Evolutionary conservation across 2,113 vertebrate genomes (phyloP), one percentile per base, ranked within the genome.

Genomic region (Fukomys damarensis): DNA sequence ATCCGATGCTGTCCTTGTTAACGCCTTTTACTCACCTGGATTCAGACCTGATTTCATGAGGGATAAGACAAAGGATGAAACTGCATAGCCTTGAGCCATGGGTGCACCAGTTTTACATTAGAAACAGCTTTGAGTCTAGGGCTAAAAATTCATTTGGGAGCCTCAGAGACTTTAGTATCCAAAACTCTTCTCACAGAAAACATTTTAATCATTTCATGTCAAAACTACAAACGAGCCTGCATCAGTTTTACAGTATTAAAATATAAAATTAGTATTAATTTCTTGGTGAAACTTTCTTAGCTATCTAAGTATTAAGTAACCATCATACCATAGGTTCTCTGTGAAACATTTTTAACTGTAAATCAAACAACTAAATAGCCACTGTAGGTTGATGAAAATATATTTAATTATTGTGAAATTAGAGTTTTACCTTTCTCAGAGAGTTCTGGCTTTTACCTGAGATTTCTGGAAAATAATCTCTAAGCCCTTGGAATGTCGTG

Each of bases 11-110:
- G 89, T 84, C 3, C 35, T 35, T 81, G 24, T 86, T 86, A 74
- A 91, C 89, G 35, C 70, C 93, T 97, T 83, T 95, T 97, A 97
- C 96, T 96, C 96, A 97, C 89, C 96, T 98, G 91, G 38, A 95
- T 86, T 97, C 83, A 96, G 56, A 89, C 9, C 93, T n/a, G 79
- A 17, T 96, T 97, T 95, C 80, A 92, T 72, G 46, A 89, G 22
- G 38, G 35, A 61, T 43, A 65, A 65, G 35, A 94, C 30, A 80
- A 82, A 96, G 30, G 13, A 32, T 74, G 19, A 92, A 92, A 91
- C 63, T 91, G 14, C 13, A 52, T 41, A 86, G 74, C 4, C 24
- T 49, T 58, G 24, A 38, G 32, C n/a, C n/a, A 66, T 58, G 2
- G 43, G 28, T 49, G 17, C 11, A 89, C 54, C 66, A 83, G 52